These are phyloP conservation scores for Ectropis crepuscularia DNA, from an alignment of 2,888 invertebrate species.

Conservation along the genomic window DNA sequence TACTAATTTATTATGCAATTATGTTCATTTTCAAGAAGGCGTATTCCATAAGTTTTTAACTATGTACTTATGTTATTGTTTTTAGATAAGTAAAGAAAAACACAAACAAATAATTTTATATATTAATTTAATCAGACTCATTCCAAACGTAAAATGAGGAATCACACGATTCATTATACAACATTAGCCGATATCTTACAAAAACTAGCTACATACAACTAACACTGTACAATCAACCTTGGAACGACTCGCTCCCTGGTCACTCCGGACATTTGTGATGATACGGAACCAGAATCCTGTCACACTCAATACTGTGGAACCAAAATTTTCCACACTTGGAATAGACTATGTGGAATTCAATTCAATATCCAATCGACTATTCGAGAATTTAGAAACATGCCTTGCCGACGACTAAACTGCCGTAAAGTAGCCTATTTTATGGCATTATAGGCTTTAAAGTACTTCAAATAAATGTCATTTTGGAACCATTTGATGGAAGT, in stretches of 20 bases:
- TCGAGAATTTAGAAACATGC: not conserved
- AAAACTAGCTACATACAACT: constrained; percentile 59
- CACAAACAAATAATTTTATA: constrained; percentile 60
- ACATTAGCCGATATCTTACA: constrained; percentile 59
- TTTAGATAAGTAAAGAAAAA: constrained; percentile 56
- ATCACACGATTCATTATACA: constrained; percentile 68
- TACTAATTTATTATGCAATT: too few relatives aligned
- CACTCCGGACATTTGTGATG: not conserved
- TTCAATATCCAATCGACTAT: not conserved
- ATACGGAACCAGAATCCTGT: too few relatives aligned
- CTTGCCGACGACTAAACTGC: too few relatives aligned
- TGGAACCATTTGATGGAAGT: too few relatives aligned
- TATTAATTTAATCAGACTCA: constrained; percentile 83
- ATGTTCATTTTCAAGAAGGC: too few relatives aligned
- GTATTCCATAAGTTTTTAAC: too few relatives aligned
- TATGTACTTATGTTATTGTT: too few relatives aligned
- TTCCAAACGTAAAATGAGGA: constrained; percentile 80
- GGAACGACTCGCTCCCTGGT: constrained; percentile 1
- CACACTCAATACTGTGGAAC: not conserved
- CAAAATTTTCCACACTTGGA: not conserved
- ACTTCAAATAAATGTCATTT: too few relatives aligned
- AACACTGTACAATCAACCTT: constrained; percentile 62
- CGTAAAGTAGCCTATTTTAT: too few relatives aligned
- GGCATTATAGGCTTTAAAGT: too few relatives aligned
- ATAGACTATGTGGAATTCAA: not conserved